Evolutionary conservation across 2,797 vertebrate species (phyloP), one percentile per base, ranked within the genome.

Genomic region (Urocyon cinereoargenteus): DNA sequence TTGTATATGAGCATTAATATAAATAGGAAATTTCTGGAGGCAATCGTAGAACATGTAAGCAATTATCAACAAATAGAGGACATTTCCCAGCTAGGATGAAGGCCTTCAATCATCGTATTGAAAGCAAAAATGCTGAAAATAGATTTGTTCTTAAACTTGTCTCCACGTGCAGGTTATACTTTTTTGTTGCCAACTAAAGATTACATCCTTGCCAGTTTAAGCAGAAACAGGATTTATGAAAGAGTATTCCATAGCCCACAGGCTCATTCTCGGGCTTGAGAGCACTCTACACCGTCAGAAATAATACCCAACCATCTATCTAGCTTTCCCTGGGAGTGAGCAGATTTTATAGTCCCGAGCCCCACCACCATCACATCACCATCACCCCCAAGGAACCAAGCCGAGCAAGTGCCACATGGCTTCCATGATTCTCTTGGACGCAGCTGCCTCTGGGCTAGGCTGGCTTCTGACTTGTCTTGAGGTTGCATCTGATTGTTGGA

Each of bases 81-180:
- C 57, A 70, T 89, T 90, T 93, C 72, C 26, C 78, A 72, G 28
- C 68, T 49, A 88, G 11, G 26, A 73, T 45, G 18, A 68, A 83
- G 31, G 34, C 19, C 36, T 91, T 73, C 68, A 77, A 1, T 87
- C 28, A 77, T 66, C n/a, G 34, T 92, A 72, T 53, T 91, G n/a
- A 81, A 96, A 85, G 19, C 11, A 91, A 96, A 91, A 53, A 68
- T 45, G 15, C 79, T 85, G 10, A 91, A 93, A 89, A 55, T 82
- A 85, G 15, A 57, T 78, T 8, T 34, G 7, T 11, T 62, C 40
- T n/a, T 96, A 64, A 64, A 45, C 24, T 45, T 78, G 8, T 72
- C 61, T 36, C 88, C 49, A 34, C 6, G 2, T 91, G 10, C 51
- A 21, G 13, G 77, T 96, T 49, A 82, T 4, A 13, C 11, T 72